Conservation (phyloP, 1,140 invertebrate genomes). For the Ditylenchus dipsaci region DNA sequence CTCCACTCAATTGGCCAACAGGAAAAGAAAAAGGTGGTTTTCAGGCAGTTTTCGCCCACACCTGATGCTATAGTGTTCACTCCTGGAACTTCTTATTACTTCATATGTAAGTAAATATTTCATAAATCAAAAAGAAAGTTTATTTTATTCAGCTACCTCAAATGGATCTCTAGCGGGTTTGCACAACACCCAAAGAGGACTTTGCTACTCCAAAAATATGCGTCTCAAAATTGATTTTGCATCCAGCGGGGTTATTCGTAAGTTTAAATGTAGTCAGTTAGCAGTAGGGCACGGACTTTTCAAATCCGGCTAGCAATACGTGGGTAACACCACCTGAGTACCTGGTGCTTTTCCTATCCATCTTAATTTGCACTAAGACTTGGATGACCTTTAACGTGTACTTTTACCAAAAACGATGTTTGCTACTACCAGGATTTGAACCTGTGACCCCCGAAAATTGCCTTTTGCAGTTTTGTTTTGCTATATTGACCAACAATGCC, state of each 20-base stretch:
- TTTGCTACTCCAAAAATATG: constrained; percentile 7
- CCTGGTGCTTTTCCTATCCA: no score
- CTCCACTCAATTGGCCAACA: neutral
- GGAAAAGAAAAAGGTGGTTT: neutral
- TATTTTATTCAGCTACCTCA: constrained; percentile 4
- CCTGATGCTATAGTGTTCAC: neutral
- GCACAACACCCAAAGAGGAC: constrained; percentile 3
- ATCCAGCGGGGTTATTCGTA: neutral
- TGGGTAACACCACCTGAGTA: neutral
- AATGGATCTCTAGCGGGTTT: neutral
- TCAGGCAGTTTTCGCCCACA: constrained; percentile 1
- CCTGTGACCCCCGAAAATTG: no score
- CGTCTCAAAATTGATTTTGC: constrained; percentile 9
- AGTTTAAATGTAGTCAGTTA: neutral
- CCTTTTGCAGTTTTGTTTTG: no score
- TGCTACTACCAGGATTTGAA: no score
- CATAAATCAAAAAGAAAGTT: neutral
- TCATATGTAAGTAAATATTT: constrained; percentile 2
- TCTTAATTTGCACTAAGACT: no score
- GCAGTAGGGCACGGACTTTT: neutral
- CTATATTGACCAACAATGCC: no score
- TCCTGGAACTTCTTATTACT: constrained; percentile 7
- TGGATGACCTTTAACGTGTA: no score
- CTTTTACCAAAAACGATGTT: no score
- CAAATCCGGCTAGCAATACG: neutral